phyloP scores from a whole-genome alignment of 2,797 vertebrate species.

The Cyclura pinguis region DNA sequence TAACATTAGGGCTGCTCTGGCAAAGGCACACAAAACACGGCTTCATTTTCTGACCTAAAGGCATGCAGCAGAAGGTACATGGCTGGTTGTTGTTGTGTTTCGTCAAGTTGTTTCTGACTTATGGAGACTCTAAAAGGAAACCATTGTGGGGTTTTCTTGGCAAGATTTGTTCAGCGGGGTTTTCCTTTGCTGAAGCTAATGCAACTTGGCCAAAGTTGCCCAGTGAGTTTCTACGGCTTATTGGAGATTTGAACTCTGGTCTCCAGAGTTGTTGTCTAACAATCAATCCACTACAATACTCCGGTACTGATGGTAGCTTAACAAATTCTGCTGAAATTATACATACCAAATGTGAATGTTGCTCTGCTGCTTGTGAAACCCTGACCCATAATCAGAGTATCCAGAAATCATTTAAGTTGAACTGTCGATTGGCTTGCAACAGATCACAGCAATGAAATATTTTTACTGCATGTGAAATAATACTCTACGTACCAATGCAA shows the following conservation, averaged over 20 bases:
- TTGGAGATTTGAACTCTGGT: too few species aligned
- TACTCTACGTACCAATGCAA: slow-evolving; percentile 79
- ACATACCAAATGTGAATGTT: slow-evolving; percentile 66
- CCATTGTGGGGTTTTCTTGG: too few species aligned
- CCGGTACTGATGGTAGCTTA: not conserved
- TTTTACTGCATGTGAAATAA: not conserved
- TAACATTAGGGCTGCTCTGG: not conserved
- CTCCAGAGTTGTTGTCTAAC: too few species aligned
- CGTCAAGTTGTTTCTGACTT: too few species aligned
- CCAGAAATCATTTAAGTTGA: not conserved
- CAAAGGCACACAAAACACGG: not conserved
- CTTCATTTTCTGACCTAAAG: not conserved
- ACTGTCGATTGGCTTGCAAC: not conserved
- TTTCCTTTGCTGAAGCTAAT: too few species aligned
- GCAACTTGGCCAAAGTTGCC: too few species aligned
- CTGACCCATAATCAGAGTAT: not conserved
- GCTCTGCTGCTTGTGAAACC: not conserved
- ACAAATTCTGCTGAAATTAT: not conserved
- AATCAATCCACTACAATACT: too few species aligned
- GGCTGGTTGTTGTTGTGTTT: too few species aligned
- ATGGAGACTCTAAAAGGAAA: too few species aligned
- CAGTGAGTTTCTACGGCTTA: too few species aligned
- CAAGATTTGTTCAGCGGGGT: too few species aligned
- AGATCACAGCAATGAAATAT: not conserved
- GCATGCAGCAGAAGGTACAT: accelerated